Base-by-base conservation (phyloP, 2,797 vertebrate species). In the Poeciliopsis infans region DNA sequence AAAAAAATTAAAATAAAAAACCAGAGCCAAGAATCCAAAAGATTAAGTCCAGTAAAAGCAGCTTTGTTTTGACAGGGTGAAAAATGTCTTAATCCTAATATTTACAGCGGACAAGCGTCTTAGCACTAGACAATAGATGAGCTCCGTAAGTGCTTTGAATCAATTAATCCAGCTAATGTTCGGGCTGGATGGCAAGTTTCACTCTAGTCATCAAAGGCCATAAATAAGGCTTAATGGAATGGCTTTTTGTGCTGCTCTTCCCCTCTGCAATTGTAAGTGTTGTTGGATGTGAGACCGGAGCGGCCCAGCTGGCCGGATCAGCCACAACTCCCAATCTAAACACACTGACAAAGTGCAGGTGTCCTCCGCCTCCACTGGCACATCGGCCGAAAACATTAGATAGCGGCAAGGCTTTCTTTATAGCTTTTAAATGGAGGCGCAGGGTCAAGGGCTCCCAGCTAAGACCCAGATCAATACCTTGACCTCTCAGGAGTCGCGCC, bases 321-420 rank as follows among this genome's bases (percentile, higher is more conserved):
- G 92, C 47, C 72, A 78, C 92, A 85, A 91, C 85, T 92, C 85
- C 87, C 90, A 96, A 95, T 96, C 93, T 95, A 96, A 96, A 97
- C 96, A 96, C 70, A 84, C 83, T 96, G 96, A 97, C 95, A 91
- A 89, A 95, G 93, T 96, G 95, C 97, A 98, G 97, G 97, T 97
- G 96, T 95, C 96, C 86, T 78, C 83, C 61, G 85, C 93, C 89
- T 94, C 91, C 90, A 90, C 94, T 94, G 91, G 94, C 95, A 96
- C 95, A 95, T 96, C 92, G 2, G 85, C 91, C 90, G 89, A 92
- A 95, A 96, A 95, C 96, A 96, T 96, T 95, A 96, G 92, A 93
- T 93, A 90, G 90, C 90, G 96, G 95, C 94, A 86, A 83, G 92
- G 95, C 95, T 97, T 96, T 96, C 96, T 96, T 93, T 95, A 91